Conservation (phyloP, 2,113 vertebrate genomes). For the Narcine bancroftii region DNA sequence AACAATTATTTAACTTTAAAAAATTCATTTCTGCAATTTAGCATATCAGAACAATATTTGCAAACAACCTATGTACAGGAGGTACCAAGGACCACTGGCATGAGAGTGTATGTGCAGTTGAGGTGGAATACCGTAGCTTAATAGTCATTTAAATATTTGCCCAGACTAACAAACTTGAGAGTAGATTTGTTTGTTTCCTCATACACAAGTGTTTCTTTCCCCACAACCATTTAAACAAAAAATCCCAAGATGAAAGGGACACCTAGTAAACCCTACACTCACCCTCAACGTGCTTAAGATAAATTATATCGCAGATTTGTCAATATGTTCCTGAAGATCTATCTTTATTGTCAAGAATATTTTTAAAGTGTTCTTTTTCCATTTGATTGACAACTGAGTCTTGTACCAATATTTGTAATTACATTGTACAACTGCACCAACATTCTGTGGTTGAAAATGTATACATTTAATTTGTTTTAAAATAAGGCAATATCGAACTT, state of each 20-base stretch:
- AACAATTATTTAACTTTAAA: conserved; percentile 80
- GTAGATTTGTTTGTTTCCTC: conserved; percentile 1
- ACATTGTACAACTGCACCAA: conserved; percentile 7
- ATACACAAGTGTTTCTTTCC: conserved; percentile 7
- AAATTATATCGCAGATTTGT: conserved; percentile 19
- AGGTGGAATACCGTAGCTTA: conserved; percentile 56
- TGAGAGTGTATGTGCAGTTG: conserved; percentile 53
- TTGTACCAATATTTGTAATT: conserved; percentile 13
- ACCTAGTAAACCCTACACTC: background rate
- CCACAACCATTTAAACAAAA: conserved; percentile 21
- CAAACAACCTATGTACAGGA: conserved; percentile 79
- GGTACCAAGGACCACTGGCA: conserved; percentile 72
- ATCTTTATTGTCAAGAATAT: conserved; percentile 25
- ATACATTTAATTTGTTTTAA: conserved; percentile 25
- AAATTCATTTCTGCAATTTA: conserved; percentile 76
- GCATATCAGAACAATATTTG: conserved; percentile 79
- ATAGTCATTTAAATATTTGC: conserved; percentile 13
- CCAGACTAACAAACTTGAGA: conserved; percentile 10
- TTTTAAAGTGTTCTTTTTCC: conserved; percentile 14
- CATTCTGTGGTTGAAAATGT: conserved; percentile 23
- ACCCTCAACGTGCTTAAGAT: conserved; percentile 2
- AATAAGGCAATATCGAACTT: conserved; percentile 34
- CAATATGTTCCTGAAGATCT: conserved; percentile 20
- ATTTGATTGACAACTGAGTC: background rate
- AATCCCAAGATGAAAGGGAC: conserved; percentile 1